Evolutionary conservation across 1,140 invertebrate species (phyloP), one percentile per base, ranked within the genome.

Genomic region (Drosophila mauritiana): DNA sequence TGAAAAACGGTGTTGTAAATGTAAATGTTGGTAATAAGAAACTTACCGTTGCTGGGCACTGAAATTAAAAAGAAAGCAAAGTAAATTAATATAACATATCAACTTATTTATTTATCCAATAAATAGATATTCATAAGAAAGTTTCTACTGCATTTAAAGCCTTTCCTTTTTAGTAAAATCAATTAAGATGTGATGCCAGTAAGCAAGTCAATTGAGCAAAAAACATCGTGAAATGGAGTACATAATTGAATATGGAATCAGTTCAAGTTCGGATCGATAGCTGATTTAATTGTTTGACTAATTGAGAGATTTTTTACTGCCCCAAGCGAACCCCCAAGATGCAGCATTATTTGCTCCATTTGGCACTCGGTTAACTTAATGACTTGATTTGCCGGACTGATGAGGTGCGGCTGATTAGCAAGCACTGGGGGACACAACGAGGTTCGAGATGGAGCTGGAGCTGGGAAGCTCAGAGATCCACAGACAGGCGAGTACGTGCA

Each of bases 251-350:
- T 78, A 68, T 83, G 77, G 45, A 74, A 80, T 77, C 68, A 63
- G 52, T 76, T 89, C 73, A 67, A 70, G 61, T 73, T 88, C 49
- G 68, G 40, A 64, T 90, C 69, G 81, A 80, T 89, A 79, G 69
- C 81, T 91, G 90, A 90, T 90, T 91, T 91, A 91, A 91, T 91
- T 91, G 90, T 85, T 90, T 82, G 86, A 91, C 90, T 91, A 91
- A 91, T 91, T 91, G 90, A 91, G 90, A 91, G 90, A 90, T 91
- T 91, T 91, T 90, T 90, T 91, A 73, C 61, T 53, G 34, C 59
- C 68, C 40, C 73, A 65, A 55, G 37, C 78, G 77, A 89, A 89
- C 84, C 79, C 84, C 85, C 84, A 89, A 65, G 80, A 77, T 62
- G 77, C 73, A 51, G 80, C 58, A 73, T 88, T 80, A 84, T 89